These are phyloP conservation scores for Exocentrus adspersus DNA, from an alignment of 2,888 invertebrate species.

Conservation along the genomic window DNA sequence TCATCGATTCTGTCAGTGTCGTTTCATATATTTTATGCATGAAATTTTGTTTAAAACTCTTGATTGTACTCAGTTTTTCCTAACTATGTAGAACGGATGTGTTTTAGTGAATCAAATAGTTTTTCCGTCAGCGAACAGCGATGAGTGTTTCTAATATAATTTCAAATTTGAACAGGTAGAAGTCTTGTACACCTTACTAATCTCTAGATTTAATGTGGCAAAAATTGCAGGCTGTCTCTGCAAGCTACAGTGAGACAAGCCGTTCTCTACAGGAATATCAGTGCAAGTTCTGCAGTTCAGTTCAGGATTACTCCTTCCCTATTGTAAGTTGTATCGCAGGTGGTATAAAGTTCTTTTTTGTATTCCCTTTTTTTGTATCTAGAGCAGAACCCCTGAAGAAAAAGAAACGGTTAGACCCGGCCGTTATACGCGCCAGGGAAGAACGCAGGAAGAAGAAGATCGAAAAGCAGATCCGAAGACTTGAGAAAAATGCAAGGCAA, in stretches of 20 bases:
- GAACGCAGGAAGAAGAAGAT: slow-evolving; percentile 83
- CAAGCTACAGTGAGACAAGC: slow-evolving; percentile 16
- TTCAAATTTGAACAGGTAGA: slow-evolving; percentile 15
- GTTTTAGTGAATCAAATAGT: too few species aligned
- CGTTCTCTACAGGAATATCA: slow-evolving; percentile 50
- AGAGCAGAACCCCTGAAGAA: slow-evolving; percentile 92
- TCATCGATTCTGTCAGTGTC: too few species aligned
- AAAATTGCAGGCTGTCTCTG: slow-evolving; percentile 37
- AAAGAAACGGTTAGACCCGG: slow-evolving; percentile 87
- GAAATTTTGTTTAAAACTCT: too few species aligned
- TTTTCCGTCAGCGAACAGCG: neutral
- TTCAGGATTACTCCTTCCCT: slow-evolving; percentile 59
- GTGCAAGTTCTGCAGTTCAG: slow-evolving; percentile 54
- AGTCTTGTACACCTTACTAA: neutral
- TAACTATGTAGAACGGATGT: too few species aligned
- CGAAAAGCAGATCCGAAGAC: slow-evolving; percentile 84
- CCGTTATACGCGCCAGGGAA: slow-evolving; percentile 81
- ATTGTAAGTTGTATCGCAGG: slow-evolving; percentile 56
- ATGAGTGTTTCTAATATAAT: slow-evolving; percentile 19
- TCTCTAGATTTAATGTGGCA: too few species aligned
- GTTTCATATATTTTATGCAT: too few species aligned
- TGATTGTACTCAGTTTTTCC: too few species aligned
- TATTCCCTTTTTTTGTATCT: too few species aligned
- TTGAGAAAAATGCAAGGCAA: slow-evolving; percentile 84
- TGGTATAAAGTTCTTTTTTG: too few species aligned